Percentiles rank a stretch among this genome's conserved stretches.
These are phyloP conservation scores for Pseudobourletiella spinata DNA, from an alignment of 1,140 invertebrate genomes.

Conservation along the genomic window DNA sequence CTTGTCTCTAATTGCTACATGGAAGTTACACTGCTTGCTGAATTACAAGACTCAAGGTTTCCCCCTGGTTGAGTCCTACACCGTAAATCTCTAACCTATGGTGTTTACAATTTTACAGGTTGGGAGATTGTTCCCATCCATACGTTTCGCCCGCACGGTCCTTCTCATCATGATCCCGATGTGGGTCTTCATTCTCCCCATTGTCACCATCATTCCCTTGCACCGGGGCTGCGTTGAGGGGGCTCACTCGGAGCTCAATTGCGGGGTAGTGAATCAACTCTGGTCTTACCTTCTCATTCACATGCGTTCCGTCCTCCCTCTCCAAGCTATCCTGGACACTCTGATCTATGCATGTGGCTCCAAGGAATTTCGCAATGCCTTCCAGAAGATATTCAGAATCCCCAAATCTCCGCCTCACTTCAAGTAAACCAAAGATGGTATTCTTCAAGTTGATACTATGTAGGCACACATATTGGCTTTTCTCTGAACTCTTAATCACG, in stretches of 20 bases:
- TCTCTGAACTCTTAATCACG: too few species aligned
- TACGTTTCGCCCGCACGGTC: conserved; percentile 35
- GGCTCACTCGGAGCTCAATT: conserved; percentile 20
- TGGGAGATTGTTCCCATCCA: conserved; percentile 33
- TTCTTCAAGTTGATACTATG: too few species aligned
- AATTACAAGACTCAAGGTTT: too few species aligned
- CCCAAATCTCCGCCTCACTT: background rate
- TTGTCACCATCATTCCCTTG: conserved; percentile 35
- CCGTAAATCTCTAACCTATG: too few species aligned
- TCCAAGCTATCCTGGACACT: conserved; percentile 35
- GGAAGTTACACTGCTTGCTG: too few species aligned
- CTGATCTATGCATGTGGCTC: conserved; percentile 35
- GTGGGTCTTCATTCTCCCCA: conserved; percentile 36
- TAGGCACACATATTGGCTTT: too few species aligned
- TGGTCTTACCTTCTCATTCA: conserved; percentile 33
- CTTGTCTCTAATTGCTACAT: too few species aligned
- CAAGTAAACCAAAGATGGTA: background rate
- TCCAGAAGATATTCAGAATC: conserved; percentile 12
- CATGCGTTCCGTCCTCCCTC: conserved; percentile 33
- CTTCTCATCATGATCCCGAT: conserved; percentile 37
- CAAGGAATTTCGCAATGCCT: conserved; percentile 33
- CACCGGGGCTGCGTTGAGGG: conserved; percentile 27
- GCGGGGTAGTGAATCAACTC: conserved; percentile 25
- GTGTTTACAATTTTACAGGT: too few species aligned
- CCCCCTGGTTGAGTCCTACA: too few species aligned